Conservation (phyloP, 53 echinoderm and acorn worm genomes). For the Stichopus horrens region DNA sequence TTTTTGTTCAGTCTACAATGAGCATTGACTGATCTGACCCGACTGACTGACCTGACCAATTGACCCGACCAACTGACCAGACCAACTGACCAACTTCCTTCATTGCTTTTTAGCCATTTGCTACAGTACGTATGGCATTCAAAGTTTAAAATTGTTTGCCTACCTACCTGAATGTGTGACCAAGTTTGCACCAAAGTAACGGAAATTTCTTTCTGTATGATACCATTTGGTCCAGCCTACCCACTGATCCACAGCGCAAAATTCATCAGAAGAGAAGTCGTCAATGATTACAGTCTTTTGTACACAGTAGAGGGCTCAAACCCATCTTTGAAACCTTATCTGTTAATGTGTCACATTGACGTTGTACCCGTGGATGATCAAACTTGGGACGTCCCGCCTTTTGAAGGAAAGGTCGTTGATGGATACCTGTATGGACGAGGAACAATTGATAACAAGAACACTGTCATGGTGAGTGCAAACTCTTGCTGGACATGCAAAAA, state of each 20-base stretch:
- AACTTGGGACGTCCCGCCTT: slow-evolving; percentile 82
- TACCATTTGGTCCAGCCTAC: slow-evolving; percentile 58
- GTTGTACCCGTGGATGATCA: slow-evolving; percentile 92
- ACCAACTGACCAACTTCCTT: no score
- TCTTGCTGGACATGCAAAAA: no score
- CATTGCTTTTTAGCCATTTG: no score
- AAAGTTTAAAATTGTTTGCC: no score
- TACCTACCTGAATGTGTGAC: no score
- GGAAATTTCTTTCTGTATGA: neutral
- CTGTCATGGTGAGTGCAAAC: slow-evolving; percentile 64
- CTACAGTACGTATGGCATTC: no score
- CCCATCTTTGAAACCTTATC: slow-evolving; percentile 71
- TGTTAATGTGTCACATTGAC: slow-evolving; percentile 85
- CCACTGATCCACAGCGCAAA: slow-evolving; percentile 79
- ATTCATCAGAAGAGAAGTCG: slow-evolving; percentile 70
- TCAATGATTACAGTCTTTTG: slow-evolving; percentile 75
- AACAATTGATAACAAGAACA: slow-evolving; percentile 91
- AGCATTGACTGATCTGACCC: no score
- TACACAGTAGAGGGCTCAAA: slow-evolving; percentile 75
- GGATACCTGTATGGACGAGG: slow-evolving; percentile 95
- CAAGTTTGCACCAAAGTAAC: no score
- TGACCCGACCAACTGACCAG: no score
- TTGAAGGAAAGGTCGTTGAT: slow-evolving; percentile 80
- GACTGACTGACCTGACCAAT: no score
- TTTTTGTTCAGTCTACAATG: no score